These are phyloP conservation scores for Meriones psammophilus DNA, from an alignment of 2,797 vertebrate genomes.

Conservation along the genomic window DNA sequence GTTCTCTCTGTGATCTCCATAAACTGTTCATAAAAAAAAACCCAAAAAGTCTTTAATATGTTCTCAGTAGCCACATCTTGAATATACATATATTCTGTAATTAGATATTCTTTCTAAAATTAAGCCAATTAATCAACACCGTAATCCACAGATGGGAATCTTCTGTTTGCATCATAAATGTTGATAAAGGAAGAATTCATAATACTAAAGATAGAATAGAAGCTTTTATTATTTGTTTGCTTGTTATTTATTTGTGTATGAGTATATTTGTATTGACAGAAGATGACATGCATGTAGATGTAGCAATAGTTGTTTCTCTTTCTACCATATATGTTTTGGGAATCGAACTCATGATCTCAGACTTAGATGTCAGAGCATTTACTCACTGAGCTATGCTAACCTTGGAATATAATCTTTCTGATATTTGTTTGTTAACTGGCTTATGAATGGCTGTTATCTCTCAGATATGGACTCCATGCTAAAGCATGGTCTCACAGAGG, in stretches of 20 bases:
- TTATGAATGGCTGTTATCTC: background rate
- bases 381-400: background rate
- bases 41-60: background rate
- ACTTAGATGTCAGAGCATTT: background rate
- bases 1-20: background rate
- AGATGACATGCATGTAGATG: background rate
- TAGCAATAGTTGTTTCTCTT: background rate
- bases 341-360: background rate
- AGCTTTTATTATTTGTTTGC: background rate
- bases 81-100: background rate
- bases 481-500: accelerated
- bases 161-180: background rate
- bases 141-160: background rate
- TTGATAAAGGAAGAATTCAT: background rate
- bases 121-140: background rate
- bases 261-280: background rate
- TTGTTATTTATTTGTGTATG: background rate
- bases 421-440: background rate
- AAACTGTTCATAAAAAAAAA: background rate
- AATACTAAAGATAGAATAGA: background rate
- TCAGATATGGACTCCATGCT: background rate
- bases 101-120: background rate
- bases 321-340: background rate
- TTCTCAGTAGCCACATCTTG: background rate
- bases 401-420: background rate